Conservation (phyloP, 2,113 vertebrate genomes). For the Passerina amoena region DNA sequence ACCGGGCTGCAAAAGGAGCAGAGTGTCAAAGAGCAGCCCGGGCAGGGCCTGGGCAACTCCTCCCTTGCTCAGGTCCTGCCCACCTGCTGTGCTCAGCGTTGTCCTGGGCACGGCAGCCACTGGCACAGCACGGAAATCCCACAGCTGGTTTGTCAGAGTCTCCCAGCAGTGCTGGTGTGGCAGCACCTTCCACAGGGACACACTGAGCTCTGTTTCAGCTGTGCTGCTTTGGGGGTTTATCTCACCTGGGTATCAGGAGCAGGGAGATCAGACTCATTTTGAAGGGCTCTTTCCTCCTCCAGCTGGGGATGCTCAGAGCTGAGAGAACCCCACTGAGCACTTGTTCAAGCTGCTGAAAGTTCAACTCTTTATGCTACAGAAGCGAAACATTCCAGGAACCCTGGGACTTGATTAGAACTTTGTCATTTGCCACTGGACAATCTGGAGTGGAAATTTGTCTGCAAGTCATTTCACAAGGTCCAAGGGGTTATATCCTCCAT, state of each 20-base stretch:
- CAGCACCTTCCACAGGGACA: rapidly evolving
- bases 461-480: background rate
- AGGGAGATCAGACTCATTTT: background rate
- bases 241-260: background rate
- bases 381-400: background rate
- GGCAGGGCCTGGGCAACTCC: background rate
- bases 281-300: background rate
- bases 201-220: background rate
- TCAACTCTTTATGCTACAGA: background rate
- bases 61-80: background rate
- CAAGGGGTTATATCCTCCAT: background rate
- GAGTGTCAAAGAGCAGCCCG: background rate
- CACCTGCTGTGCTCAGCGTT: background rate
- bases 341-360: background rate
- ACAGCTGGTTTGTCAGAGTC: background rate
- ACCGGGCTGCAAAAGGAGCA: background rate
- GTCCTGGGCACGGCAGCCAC: background rate
- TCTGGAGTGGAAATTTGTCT: background rate
- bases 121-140: background rate
- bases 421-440: background rate
- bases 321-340: background rate
- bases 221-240: background rate
- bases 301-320: background rate
- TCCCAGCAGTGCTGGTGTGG: background rate
- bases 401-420: background rate